These are phyloP conservation scores for Myzus persicae DNA, from an alignment of 1,140 invertebrate species.

Conservation along the genomic window DNA sequence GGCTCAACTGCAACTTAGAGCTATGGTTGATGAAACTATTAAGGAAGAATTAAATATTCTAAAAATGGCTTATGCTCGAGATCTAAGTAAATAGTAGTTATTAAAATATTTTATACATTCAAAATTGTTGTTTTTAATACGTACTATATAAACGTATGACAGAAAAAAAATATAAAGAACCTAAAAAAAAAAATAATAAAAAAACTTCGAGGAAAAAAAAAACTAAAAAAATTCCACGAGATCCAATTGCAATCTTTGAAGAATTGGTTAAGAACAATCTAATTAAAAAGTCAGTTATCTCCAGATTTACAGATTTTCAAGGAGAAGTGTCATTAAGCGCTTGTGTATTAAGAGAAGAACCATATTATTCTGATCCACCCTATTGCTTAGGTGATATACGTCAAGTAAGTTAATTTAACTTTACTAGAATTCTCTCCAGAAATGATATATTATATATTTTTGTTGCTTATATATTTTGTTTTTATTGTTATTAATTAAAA, in stretches of 20 bases:
- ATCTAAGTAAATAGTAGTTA: background rate
- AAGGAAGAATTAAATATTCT: background rate
- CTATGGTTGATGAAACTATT: background rate
- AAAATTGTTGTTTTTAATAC: background rate
- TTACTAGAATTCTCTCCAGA: background rate
- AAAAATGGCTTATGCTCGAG: background rate
- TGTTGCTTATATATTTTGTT: background rate
- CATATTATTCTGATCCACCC: background rate
- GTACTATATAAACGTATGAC: background rate
- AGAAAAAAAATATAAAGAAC: constrained; percentile 33
- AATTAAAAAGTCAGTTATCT: constrained; percentile 23
- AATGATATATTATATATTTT: background rate
- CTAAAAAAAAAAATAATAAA: background rate
- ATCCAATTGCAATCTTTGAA: background rate
- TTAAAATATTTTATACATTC: background rate
- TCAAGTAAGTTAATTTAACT: constrained; percentile 37
- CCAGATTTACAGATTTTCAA: constrained; percentile 15
- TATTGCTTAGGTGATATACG: constrained; percentile 45
- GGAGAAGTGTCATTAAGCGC: background rate
- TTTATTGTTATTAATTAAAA: background rate
- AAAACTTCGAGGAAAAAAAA: background rate
- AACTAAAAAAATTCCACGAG: no score
- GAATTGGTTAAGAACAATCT: constrained; percentile 28
- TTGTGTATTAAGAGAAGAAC: constrained; percentile 14
- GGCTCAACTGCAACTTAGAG: constrained; percentile 9